Evolutionary conservation across 2,888 invertebrate species (phyloP), one percentile per base, ranked within the genome.

Genomic region (Drosophila hamatofila): DNA sequence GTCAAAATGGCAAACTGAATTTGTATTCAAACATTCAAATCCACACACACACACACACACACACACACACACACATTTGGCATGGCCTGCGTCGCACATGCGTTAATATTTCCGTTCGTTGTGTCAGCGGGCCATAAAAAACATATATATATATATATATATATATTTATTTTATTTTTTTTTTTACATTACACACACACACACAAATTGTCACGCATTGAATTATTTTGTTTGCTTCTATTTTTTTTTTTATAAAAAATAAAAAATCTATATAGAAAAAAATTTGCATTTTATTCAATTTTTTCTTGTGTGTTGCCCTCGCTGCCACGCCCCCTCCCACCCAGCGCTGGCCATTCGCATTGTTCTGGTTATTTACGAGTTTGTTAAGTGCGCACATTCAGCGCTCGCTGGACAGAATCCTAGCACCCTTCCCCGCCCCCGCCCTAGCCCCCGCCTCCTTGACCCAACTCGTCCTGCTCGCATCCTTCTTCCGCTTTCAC

Each of bases 201-300:
- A 58, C 61, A 49, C 89, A 88, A 88, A 90, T 91, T 91, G 88
- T 78, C 82, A 78, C 77, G 88, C 89, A 80, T 89, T 87, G 88
- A 83, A 84, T 88, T 90, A 86, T 84, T 90, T 88, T 90, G 75
- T 80, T 80, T 83, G 81, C 65, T 64, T 52, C 48, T 25, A 4
- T 6, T 16, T 35, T 33, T 51, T 51, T 51, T 41, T 39, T 62
- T 41, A 65, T 33, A 33, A 63, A 58, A 63, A 69, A 69, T 55
- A 65, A 65, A 88, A 77, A 71, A 52, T 30, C 1, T 30, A 18
- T n/a, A 39, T 18, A 18, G 8, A 76, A 88, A 88, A 84, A 86
- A 87, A 90, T 91, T 90, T 91, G 88, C 90, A 90, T 91, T 91
- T 91, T 88, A 91, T 91, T 90, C 90, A 91, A 90, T 90, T 91